phyloP scores from a whole-genome alignment of 2,888 invertebrate genomes.

The Polia nebulosa region DNA sequence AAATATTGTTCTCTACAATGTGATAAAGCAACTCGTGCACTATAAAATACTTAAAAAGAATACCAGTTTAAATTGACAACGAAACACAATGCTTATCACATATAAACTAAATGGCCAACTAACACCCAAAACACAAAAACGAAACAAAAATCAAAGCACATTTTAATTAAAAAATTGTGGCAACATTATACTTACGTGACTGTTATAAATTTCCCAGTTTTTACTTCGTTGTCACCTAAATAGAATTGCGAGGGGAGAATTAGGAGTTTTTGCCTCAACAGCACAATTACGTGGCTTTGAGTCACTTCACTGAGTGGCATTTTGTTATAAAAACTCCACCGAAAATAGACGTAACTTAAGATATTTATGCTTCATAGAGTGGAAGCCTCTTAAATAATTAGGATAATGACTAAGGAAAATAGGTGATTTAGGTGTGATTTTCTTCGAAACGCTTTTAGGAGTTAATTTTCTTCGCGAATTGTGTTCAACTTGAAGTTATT shows the following conservation, averaged over 20 bases:
- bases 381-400: conserved; percentile 63
- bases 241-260: conserved; percentile 78
- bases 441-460: conserved; percentile 34
- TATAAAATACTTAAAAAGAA: not conserved
- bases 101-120: conserved; percentile 1
- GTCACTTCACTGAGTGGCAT: conserved; percentile 74
- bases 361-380: conserved; percentile 68
- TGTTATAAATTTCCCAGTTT: conserved; percentile 79
- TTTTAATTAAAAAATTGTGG: conserved; percentile 81
- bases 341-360: conserved; percentile 66
- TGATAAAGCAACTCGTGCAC: no score
- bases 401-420: conserved; percentile 62
- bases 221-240: conserved; percentile 81
- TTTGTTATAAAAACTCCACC: conserved; percentile 70
- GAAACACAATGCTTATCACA: not conserved
- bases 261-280: conserved; percentile 78
- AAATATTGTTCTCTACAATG: not conserved
- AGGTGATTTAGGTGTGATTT: conserved; percentile 50
- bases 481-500: conserved; percentile 38
- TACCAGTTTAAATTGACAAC: not conserved
- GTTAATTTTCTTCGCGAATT: conserved; percentile 38
- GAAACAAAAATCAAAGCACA: conserved; percentile 71
- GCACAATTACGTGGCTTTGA: conserved; percentile 79
- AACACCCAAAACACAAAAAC: conserved; percentile 50
- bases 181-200: conserved; percentile 80